A percentile compares a stretch with the other conserved stretches of the same genome.
phyloP scores from a whole-genome alignment of 2,888 invertebrate species.

The Leptothorax acervorum region DNA sequence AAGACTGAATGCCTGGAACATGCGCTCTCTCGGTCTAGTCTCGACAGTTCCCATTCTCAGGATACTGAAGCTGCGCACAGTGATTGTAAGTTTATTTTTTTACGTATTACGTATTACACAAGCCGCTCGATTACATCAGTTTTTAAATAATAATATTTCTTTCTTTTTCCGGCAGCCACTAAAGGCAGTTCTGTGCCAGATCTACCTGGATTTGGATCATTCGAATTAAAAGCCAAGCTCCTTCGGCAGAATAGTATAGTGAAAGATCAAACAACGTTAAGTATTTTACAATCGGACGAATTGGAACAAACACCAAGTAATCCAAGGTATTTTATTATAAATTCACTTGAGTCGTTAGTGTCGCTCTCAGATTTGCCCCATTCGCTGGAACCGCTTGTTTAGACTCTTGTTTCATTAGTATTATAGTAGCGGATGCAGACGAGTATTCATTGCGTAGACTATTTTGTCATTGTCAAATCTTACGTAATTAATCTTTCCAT shows the following conservation, averaged over 20 bases:
- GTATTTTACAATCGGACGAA: slow-evolving; percentile 78
- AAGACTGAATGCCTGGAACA: slow-evolving; percentile 82
- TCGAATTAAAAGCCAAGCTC: slow-evolving; percentile 81
- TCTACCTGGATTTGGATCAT: slow-evolving; percentile 81
- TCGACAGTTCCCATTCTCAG: slow-evolving; percentile 84
- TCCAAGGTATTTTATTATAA: slow-evolving; percentile 76
- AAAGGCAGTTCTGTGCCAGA: slow-evolving; percentile 84
- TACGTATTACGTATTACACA: neutral
- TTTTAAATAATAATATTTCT: slow-evolving; percentile 15
- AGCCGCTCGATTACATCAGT: neutral
- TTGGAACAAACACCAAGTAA: slow-evolving; percentile 79
- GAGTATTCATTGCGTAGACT: slow-evolving; percentile 46
- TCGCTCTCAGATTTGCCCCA: slow-evolving; percentile 40
- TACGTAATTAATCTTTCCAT: slow-evolving; percentile 34
- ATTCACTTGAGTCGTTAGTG: slow-evolving; percentile 30
- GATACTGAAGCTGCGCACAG: slow-evolving; percentile 83
- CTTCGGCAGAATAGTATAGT: slow-evolving; percentile 84
- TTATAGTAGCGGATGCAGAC: slow-evolving; percentile 39
- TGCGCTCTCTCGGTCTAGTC: slow-evolving; percentile 83
- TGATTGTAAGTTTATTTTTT: slow-evolving; percentile 77
- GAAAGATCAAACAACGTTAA: slow-evolving; percentile 80
- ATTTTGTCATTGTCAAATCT: slow-evolving; percentile 31
- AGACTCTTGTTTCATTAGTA: slow-evolving; percentile 42
- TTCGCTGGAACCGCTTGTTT: slow-evolving; percentile 37
- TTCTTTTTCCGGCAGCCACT: slow-evolving; percentile 73